Conservation (phyloP, 2,888 invertebrate species). For the Scaptomyza polygonia region DNA sequence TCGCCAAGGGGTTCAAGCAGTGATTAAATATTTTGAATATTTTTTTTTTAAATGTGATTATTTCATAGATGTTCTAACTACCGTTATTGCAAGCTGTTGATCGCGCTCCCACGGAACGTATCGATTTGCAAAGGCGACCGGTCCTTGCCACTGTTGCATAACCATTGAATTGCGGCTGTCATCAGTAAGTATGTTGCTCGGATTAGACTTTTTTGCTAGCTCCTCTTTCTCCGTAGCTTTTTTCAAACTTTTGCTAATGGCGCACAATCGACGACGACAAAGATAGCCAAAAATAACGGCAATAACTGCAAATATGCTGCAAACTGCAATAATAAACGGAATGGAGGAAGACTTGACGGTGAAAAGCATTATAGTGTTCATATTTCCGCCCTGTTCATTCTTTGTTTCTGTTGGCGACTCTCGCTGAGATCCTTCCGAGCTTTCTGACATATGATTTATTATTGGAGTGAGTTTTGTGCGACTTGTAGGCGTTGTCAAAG, state of each 20-base stretch:
- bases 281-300: conserved; percentile 88
- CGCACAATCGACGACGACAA: conserved; percentile 89
- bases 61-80: conserved; percentile 11
- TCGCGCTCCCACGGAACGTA: conserved; percentile 93
- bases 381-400: conserved; percentile 10
- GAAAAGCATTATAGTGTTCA: conserved; percentile 42
- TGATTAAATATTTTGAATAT: too few relatives aligned
- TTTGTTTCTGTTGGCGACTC: not conserved
- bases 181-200: conserved; percentile 81
- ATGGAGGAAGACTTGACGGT: conserved; percentile 87
- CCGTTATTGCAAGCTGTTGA: conserved; percentile 79
- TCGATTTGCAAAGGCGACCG: conserved; percentile 91
- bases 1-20: too few relatives aligned
- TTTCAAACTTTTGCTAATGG: conserved; percentile 86
- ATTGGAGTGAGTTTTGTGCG: conserved; percentile 81
- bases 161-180: conserved; percentile 85
- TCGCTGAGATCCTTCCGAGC: not conserved
- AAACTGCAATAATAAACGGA: conserved; percentile 88
- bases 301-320: conserved; percentile 88
- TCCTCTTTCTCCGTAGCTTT: conserved; percentile 88
- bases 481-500: conserved; percentile 55
- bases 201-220: conserved; percentile 87
- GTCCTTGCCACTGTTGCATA: conserved; percentile 92
- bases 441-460: conserved; percentile 43
- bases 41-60: conserved; percentile 8